Evolutionary conservation across 2,113 vertebrate genomes (phyloP), one percentile per base, ranked within the genome.

Genomic region (Lichenostomus cassidix): DNA sequence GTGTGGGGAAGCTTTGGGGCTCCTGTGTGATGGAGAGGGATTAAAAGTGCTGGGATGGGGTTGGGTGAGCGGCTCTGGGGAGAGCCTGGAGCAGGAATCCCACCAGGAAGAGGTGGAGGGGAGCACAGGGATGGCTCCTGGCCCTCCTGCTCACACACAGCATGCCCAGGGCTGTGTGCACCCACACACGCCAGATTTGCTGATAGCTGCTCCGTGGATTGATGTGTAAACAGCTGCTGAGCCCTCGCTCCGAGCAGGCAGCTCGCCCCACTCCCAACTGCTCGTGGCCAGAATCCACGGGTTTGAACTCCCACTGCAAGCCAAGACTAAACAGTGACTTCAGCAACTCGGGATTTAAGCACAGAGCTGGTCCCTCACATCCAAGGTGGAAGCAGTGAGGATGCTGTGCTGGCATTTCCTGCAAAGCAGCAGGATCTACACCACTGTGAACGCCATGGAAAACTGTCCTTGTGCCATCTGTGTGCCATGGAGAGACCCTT

Each of bases 281-380:
- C 82, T 63, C 0, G 3, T 82, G 91, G 92, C 64, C 92, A 70
- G 49, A 76, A 44, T 41, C 86, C 91, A 75, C 1, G 9, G 80
- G 83, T 81, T 92, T 68, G 31, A 4, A 44, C 41, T 95, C 62
- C 92, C 84, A 42, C 93, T 91, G 35, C 21, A 39, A 78, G 81
- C 81, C 62, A 79, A 95, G 94, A 89, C 91, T 89, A 91, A 95
- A 95, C 93, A 95, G 63, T 83, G 93, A 95, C 71, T 92, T 60
- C 29, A 89, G 74, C 75, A 84, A 3, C 41, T 53, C 11, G 2
- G 53, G 77, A 71, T 75, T 77, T 9, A 11, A 49, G 71, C 46
- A 50, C 14, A 1, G 20, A 7, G 42, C 0, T 19, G 49, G 65
- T 92, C 70, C 87, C 70, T 82, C n/a, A 7, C 23, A 17, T 15